A percentile compares a stretch with the other conserved stretches of the same genome.
Conservation (phyloP, 2,888 invertebrate species). For the Drepana falcataria region DNA sequence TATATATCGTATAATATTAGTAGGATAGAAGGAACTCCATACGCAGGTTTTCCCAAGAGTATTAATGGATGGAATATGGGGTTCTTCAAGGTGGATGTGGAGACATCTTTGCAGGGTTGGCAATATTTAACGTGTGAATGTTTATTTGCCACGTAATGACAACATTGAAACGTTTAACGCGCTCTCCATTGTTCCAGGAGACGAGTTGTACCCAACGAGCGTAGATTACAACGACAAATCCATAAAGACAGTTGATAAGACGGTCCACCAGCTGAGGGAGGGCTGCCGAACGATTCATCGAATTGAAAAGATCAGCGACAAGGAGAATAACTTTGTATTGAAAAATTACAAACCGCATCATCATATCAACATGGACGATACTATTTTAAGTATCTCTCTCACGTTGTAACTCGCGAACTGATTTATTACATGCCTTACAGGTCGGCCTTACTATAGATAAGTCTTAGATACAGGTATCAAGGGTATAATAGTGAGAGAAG, state of each 20-base stretch:
- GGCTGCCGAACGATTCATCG: constrained; percentile 44
- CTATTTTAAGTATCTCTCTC: constrained; percentile 29
- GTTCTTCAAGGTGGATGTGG: too few relatives aligned
- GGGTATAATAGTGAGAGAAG: constrained; percentile 11
- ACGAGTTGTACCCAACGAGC: constrained; percentile 61
- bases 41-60: too few relatives aligned
- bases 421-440: constrained; percentile 43
- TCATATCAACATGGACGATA: constrained; percentile 64
- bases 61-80: too few relatives aligned
- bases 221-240: constrained; percentile 50
- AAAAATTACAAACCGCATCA: constrained; percentile 49
- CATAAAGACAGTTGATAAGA: constrained; percentile 39
- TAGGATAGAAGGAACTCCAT: too few relatives aligned
- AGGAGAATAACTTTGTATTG: constrained; percentile 30
- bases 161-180: too few relatives aligned
- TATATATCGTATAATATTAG: too few relatives aligned
- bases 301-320: constrained; percentile 30
- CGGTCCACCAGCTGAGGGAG: constrained; percentile 51
- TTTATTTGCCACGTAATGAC: too few relatives aligned
- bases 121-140: too few relatives aligned
- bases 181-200: constrained; percentile 77
- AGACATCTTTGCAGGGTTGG: too few relatives aligned
- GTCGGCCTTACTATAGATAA: constrained; percentile 53
- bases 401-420: constrained; percentile 21
- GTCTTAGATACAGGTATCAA: constrained; percentile 13